Conservation (phyloP, 2,797 vertebrate species). For the Phoebastria nigripes region DNA sequence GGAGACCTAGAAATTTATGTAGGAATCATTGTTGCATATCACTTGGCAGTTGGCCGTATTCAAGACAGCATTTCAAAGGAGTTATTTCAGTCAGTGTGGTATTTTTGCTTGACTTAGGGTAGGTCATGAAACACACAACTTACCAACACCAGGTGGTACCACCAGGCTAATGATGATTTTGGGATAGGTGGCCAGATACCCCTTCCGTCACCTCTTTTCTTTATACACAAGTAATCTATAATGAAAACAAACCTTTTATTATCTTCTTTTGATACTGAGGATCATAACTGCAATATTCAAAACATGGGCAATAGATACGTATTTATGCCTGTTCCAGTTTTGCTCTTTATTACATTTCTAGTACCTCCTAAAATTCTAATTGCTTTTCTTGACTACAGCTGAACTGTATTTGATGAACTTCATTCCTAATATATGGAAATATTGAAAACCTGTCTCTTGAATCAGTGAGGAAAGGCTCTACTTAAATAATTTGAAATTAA, state of each 20-base stretch:
- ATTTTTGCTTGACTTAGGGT: background rate
- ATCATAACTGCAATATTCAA: background rate
- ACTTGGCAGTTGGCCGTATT: background rate
- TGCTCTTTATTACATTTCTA: background rate
- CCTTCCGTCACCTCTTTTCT: background rate
- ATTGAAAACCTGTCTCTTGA: background rate
- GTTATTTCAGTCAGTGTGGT: background rate
- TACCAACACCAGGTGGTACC: rapidly evolving
- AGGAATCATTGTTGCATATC: background rate
- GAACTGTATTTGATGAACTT: background rate
- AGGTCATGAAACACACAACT: background rate
- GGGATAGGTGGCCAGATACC: background rate
- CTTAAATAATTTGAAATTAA: background rate
- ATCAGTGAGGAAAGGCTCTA: background rate
- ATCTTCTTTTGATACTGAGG: background rate
- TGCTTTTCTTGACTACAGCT: background rate
- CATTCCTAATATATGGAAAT: background rate
- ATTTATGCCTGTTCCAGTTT: background rate
- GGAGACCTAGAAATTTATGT: background rate
- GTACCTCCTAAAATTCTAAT: background rate
- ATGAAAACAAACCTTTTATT: background rate
- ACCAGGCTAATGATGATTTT: background rate
- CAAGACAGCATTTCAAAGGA: background rate
- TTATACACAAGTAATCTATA: background rate
- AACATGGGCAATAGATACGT: background rate